Evolutionary conservation across 2,797 vertebrate genomes (phyloP), one percentile per base, ranked within the genome.

Genomic region (Fratercula arctica): DNA sequence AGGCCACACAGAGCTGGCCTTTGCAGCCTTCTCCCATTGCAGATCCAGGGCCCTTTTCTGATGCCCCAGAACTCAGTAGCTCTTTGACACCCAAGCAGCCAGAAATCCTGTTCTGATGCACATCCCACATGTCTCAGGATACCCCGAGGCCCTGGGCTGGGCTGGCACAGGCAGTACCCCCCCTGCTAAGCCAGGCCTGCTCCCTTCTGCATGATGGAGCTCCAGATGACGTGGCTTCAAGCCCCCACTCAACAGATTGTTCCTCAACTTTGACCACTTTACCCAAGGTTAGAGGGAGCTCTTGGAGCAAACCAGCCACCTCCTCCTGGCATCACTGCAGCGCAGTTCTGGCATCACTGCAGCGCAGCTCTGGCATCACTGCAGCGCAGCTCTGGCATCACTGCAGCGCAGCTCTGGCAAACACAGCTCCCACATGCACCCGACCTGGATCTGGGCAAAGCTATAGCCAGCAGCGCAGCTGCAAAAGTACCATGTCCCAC

Each of bases 401-500:
- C 35, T 35, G 35, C 41, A 43, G 18, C 11, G 46, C 60, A 67
- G 68, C 60, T 81, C 69, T 80, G 50, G 67, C 78, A 54, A 23
- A 19, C 0, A 0, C 75, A 91, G 59, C 50, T 59, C 51, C 16
- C 13, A 17, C 8, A 3, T 1, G 0, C 8, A 15, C 39, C 26
- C 1, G 1, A 26, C 8, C 45, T n/a, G 12, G 21, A 6, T 4
- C 61, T 26, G 53, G 31, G 45, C 31, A 43, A 11, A 69, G 3
- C 53, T 8, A 2, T 0, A 28, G 6, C 39, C 39, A 70, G 45
- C 16, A 25, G 72, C 1, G 0, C 1, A 3, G 48, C 63, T 70
- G 46, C 68, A 45, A 20, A 13, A 60, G 45, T 56, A 13, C 33
- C 3, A 0, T 0, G 6, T 87, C 31, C 54, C 66, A 7, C 29